Base-by-base conservation (phyloP, 1,140 invertebrate genomes). In the Nephila pilipes region DNA sequence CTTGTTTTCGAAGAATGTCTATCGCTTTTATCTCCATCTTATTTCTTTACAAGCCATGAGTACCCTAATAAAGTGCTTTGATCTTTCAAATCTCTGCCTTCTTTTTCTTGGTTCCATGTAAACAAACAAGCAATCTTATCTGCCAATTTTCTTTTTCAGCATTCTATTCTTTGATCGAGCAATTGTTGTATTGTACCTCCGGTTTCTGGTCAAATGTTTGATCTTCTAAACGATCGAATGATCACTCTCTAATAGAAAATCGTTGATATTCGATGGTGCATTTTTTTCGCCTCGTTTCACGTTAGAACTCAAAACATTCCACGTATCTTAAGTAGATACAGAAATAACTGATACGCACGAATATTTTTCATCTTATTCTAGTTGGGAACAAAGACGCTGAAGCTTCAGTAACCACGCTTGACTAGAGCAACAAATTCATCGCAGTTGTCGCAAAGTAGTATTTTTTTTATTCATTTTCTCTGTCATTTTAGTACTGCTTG, bases 321-420 rank as follows among this genome's bases (percentile, higher is more conserved):
- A 75, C 16, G 32, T 29, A 75, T 36, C 25, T 75, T n/a, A 29
- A 75, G 29, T 12, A n/a, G 12, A 83, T 25, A 22, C 29, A 54
- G 55, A 60, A 85, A 85, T 85, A 85, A 36, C 57, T 85, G 83
- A 85, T 85, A 58, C 83, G 83, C 83, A 58, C 46, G n/a, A 85
- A 60, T 85, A 36, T 58, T 57, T 85, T 85, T 55, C 20, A 46
- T 4, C 5, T 54, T n/a, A 25, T 36, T 85, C 6, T 60, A 29
- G 25, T 60, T 32, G 16, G 55, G 54, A 58, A 58, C 54, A 20
- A 85, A 25, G 18, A 60, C 10, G 14, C 14, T 32, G 46, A 85
- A 22, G 57, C n/a, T 57, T 85, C 57, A 32, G 55, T 57, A n/a
- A n/a, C n/a, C 54, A 85, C 81, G 83, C 54, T 58, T 60, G 57